Conservation (phyloP, 2,888 invertebrate species). For the Drosophila nr. medialis region DNA sequence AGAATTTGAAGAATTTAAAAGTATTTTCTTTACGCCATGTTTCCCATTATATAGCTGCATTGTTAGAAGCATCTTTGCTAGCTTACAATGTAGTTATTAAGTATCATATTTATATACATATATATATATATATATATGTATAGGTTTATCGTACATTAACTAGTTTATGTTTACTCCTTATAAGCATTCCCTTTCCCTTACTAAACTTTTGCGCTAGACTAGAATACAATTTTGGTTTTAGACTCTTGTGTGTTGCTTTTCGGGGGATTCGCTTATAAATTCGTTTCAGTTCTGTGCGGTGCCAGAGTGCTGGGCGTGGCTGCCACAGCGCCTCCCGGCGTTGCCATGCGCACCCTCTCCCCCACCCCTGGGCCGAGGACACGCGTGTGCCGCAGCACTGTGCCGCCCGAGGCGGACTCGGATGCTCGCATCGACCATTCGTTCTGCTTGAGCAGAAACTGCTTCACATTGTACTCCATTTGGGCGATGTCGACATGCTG, state of each 20-base stretch:
- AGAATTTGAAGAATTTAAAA: constrained; percentile 1
- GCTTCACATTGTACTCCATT: constrained; percentile 92
- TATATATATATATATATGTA: constrained; percentile 17
- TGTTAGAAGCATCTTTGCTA: constrained; percentile 38
- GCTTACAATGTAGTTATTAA: constrained; percentile 39
- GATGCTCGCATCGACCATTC: constrained; percentile 84
- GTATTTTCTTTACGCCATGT: constrained; percentile 22
- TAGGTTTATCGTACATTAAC: constrained; percentile 44
- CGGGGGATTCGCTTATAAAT: constrained; percentile 80
- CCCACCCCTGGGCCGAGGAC: constrained; percentile 79
- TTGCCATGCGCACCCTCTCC: constrained; percentile 72
- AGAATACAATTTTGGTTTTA: constrained; percentile 72
- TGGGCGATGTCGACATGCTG: constrained; percentile 88
- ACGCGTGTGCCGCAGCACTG: constrained; percentile 69
- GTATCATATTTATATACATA: constrained; percentile 28
- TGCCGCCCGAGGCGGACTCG: constrained; percentile 36
- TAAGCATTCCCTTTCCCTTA: constrained; percentile 26
- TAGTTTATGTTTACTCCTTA: constrained; percentile 41
- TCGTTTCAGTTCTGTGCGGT: constrained; percentile 85
- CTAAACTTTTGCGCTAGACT: constrained; percentile 49
- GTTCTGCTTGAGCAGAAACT: constrained; percentile 88
- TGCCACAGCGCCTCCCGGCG: constrained; percentile 60
- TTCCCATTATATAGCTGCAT: constrained; percentile 20
- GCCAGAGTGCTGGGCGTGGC: constrained; percentile 62
- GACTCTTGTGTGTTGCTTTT: constrained; percentile 2